phyloP scores from a whole-genome alignment of 2,113 vertebrate genomes.

The Pteruthius melanotis region DNA sequence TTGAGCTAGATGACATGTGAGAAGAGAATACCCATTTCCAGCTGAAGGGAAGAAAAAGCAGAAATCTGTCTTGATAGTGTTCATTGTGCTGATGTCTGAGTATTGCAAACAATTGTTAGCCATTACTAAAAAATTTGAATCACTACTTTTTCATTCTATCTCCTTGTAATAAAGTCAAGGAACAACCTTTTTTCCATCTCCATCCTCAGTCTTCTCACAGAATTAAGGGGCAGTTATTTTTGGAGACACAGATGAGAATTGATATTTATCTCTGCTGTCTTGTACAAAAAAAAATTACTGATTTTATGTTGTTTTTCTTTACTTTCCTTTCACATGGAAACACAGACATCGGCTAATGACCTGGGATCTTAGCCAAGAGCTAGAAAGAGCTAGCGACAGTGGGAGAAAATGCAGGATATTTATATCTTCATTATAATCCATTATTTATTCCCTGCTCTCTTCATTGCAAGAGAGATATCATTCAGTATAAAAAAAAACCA shows the following conservation, averaged over 20 bases:
- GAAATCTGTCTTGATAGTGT: background rate
- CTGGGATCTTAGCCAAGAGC: conserved; percentile 45
- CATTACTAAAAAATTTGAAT: background rate
- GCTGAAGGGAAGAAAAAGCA: background rate
- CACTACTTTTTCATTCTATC: background rate
- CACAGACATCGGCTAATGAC: conserved; percentile 27
- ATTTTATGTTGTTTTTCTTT: conserved; percentile 28
- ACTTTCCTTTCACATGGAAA: conserved; percentile 32
- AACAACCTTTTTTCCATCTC: background rate
- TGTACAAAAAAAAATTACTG: background rate
- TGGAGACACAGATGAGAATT: background rate
- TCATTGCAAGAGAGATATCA: background rate
- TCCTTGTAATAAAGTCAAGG: background rate
- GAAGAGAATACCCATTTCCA: background rate
- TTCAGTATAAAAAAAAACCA: background rate
- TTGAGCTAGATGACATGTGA: background rate
- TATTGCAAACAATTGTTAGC: background rate
- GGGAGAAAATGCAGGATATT: conserved; percentile 32
- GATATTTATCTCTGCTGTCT: background rate
- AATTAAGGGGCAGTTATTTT: background rate
- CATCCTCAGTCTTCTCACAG: background rate
- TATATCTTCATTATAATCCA: conserved; percentile 29
- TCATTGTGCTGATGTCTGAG: background rate
- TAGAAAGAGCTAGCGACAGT: background rate
- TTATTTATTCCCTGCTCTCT: background rate